Conservation (phyloP, 2,888 invertebrate genomes). For the Sphaerophoria rueppellii region DNA sequence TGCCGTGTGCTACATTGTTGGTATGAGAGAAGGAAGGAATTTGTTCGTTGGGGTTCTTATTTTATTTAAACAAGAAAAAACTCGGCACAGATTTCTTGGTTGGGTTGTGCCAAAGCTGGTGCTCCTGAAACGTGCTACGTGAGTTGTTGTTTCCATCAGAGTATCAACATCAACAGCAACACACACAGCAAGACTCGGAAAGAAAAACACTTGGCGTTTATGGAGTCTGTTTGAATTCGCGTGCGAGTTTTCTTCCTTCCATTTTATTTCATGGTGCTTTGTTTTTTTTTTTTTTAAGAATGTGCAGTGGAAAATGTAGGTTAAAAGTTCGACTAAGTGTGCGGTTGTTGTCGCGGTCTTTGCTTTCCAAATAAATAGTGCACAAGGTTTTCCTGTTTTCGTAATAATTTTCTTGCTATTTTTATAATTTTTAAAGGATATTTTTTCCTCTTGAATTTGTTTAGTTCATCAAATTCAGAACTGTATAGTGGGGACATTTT, state of each 20-base stretch:
- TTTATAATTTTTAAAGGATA: constrained; percentile 10
- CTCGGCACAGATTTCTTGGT: constrained; percentile 59
- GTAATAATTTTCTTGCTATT: constrained; percentile 2
- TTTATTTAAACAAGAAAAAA: constrained; percentile 43
- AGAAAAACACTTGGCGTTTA: constrained; percentile 27
- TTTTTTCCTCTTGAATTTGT: not conserved
- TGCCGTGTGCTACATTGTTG: constrained; percentile 49
- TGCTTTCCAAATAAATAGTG: constrained; percentile 59
- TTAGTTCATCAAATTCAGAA: constrained; percentile 1
- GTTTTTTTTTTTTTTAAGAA: constrained; percentile 17
- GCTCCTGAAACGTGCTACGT: not conserved
- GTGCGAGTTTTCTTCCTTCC: constrained; percentile 33
- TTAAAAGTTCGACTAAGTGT: constrained; percentile 71
- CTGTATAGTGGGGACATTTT: not conserved
- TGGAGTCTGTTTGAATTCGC: constrained; percentile 63
- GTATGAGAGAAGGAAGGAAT: constrained; percentile 6
- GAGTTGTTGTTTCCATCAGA: not conserved
- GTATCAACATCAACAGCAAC: not conserved
- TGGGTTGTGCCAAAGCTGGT: constrained; percentile 18
- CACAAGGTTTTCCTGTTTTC: constrained; percentile 42
- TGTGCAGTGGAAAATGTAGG: constrained; percentile 56
- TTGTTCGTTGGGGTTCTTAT: constrained; percentile 28
- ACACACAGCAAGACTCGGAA: constrained; percentile 5
- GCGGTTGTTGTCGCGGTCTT: constrained; percentile 56
- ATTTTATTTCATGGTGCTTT: not conserved